phyloP scores from a whole-genome alignment of 2,888 invertebrate species.

The Drosophila testacea region DNA sequence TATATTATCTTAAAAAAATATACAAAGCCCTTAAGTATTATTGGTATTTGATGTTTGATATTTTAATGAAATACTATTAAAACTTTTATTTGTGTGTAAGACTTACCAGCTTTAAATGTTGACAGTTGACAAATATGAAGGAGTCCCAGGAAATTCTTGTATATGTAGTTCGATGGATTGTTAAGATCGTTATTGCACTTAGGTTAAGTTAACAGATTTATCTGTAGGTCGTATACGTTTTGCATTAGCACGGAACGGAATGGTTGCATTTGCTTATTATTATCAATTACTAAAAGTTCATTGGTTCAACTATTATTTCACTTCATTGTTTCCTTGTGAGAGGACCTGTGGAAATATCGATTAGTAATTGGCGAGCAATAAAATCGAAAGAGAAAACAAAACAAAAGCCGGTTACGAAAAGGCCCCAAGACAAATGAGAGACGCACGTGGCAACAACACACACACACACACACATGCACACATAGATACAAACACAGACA shows the following conservation, averaged over 20 bases:
- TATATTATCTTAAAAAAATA: too few species aligned
- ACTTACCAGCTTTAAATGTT: constrained; percentile 36
- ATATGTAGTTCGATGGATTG: constrained; percentile 9
- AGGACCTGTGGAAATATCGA: constrained; percentile 58
- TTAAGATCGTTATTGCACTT: constrained; percentile 57
- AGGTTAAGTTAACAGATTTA: constrained; percentile 38
- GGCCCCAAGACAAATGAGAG: constrained; percentile 42
- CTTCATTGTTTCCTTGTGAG: constrained; percentile 35
- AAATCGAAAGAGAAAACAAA: constrained; percentile 44
- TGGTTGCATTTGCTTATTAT: constrained; percentile 55
- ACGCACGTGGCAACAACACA: constrained; percentile 61
- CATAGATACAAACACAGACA: constrained; percentile 16
- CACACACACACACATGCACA: constrained; percentile 6
- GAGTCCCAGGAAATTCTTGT: background rate
- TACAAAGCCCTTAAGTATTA: too few species aligned
- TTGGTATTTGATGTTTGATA: too few species aligned
- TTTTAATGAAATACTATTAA: too few species aligned
- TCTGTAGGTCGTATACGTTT: constrained; percentile 71
- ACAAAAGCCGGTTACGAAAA: constrained; percentile 40
- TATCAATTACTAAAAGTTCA: constrained; percentile 25
- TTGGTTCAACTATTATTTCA: constrained; percentile 4
- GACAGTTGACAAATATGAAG: background rate
- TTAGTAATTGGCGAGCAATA: constrained; percentile 61
- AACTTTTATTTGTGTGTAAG: background rate
- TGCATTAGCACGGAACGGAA: constrained; percentile 77